phyloP scores from a whole-genome alignment of 2,113 vertebrate species.

The Hemichromis elongatus region DNA sequence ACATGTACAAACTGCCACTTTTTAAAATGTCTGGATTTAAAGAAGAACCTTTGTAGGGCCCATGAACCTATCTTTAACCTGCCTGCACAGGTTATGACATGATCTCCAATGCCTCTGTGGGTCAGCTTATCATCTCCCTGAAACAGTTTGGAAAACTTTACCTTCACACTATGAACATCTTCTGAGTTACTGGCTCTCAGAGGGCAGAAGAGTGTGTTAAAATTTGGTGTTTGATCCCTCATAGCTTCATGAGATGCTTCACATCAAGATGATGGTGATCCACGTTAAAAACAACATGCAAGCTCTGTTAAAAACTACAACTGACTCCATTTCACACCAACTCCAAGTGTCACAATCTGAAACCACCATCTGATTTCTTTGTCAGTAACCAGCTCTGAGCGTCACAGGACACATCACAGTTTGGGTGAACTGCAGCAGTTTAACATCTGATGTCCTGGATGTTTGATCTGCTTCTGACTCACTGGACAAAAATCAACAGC shows the following conservation, averaged over 20 bases:
- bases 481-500: background rate
- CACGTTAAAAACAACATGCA: background rate
- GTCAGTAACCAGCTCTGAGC: background rate
- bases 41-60: background rate
- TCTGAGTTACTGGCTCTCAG: background rate
- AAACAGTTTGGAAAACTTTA: background rate
- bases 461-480: background rate
- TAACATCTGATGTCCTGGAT: background rate
- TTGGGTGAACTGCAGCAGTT: background rate
- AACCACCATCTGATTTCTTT: background rate
- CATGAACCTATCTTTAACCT: background rate
- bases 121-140: background rate
- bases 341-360: background rate
- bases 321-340: background rate
- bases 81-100: background rate
- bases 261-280: background rate
- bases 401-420: background rate
- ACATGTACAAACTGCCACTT: background rate
- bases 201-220: background rate
- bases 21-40: background rate
- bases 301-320: background rate
- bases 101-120: background rate
- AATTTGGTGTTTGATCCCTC: background rate
- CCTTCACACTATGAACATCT: background rate
- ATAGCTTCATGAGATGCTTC: background rate